phyloP scores from a whole-genome alignment of 2,888 invertebrate genomes.

The Drosophila koepferae region DNA sequence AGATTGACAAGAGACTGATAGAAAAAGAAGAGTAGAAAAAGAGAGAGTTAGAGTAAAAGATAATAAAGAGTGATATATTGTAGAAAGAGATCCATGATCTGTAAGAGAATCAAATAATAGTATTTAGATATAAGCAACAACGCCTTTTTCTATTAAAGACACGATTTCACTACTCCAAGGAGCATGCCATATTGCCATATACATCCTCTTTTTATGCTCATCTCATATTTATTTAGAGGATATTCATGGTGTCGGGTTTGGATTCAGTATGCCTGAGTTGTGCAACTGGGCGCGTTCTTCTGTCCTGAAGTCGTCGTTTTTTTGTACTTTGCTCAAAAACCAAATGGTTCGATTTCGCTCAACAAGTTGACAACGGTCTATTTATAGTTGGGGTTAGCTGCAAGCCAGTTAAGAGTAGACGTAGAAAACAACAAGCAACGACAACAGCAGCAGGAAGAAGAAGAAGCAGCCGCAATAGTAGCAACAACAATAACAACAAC shows the following conservation, averaged over 20 bases:
- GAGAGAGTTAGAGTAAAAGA: too few relatives aligned
- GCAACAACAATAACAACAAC: not conserved
- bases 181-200: not conserved
- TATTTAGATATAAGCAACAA: too few relatives aligned
- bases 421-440: conserved; percentile 2
- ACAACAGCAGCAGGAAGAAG: conserved; percentile 1
- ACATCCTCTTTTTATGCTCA: not conserved
- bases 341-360: conserved; percentile 58
- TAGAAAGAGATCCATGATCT: too few relatives aligned
- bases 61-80: too few relatives aligned
- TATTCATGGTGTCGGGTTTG: conserved; percentile 9
- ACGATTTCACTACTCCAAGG: too few relatives aligned
- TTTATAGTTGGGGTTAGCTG: conserved; percentile 44
- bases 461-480: conserved; percentile 15
- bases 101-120: too few relatives aligned
- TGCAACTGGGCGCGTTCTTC: conserved; percentile 36
- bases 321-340: conserved; percentile 28
- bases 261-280: conserved; percentile 3
- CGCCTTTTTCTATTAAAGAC: not conserved
- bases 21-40: too few relatives aligned
- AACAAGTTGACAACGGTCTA: conserved; percentile 61
- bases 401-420: conserved; percentile 41
- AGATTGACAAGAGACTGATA: not conserved
- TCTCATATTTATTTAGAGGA: conserved; percentile 13
- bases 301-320: conserved; percentile 12